Base-by-base conservation (phyloP, 2,888 invertebrate genomes). In the Ochlodes sylvanus region DNA sequence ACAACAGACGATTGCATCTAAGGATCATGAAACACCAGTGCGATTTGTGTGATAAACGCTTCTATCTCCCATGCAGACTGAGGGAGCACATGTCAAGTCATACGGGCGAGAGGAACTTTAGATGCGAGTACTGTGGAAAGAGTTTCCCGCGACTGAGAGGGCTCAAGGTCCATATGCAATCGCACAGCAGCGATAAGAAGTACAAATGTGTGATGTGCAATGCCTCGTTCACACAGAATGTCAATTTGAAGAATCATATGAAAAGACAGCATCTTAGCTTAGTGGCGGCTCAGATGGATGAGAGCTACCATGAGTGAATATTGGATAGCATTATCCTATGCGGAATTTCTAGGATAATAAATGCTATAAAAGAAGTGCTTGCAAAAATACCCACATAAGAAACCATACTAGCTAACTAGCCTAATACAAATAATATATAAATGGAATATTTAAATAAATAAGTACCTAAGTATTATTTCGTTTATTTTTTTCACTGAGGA, bases 161-260 rank as follows among this genome's bases (percentile, higher is more conserved):
- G 0, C 63, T 92, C n/a, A 88, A 94, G 14, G 94, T 94, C 0
- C 95, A 95, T 75, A 89, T 94, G 79, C 89, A 94, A 41, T 92
- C 93, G 0, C 95, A 95, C 67, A 90, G 83, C 0, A 90, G 87
- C 0, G 94, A 94, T 67, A 90, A 94, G 66, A 94, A 94, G n/a
- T 94, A 88, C 70, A 85, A 90, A 1, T 95, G 95, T 71, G 77
- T 83, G 0, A 12, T 89, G 52, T 95, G 95, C 69, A 90, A 83
- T 14, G 90, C 94, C 0, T 87, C 94, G 0, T 95, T 95, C 71
- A 93, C 94, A 0, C 94, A 94, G 42, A 93, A 94, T 72, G 88
- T 93, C 7, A 94, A 94, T 73, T 80, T 95, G 70, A 95, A 94
- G 77, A 93, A 93, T 71, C 95, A 95, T 74, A 88, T 94, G 77